phyloP scores from a whole-genome alignment of 2,113 vertebrate genomes.

The Etheostoma cragini region DNA sequence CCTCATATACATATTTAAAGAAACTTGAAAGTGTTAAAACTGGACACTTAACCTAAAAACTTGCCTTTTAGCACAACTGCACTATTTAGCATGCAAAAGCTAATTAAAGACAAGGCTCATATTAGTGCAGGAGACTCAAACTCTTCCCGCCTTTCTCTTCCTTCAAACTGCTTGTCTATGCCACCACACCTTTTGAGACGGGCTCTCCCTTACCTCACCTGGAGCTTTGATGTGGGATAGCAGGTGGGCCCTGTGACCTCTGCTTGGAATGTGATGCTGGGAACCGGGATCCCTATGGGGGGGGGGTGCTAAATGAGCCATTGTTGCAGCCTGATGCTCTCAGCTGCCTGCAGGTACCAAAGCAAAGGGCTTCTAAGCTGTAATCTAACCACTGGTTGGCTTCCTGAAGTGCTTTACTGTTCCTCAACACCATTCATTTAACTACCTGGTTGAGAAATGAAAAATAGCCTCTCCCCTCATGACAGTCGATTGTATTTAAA shows the following conservation, averaged over 20 bases:
- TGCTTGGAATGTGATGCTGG: slow-evolving; percentile 70
- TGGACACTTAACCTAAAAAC: neutral
- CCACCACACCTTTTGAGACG: slow-evolving; percentile 30
- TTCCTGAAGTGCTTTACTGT: slow-evolving; percentile 56
- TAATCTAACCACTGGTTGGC: slow-evolving; percentile 53
- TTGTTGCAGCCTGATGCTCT: slow-evolving; percentile 31
- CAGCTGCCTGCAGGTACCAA: slow-evolving; percentile 54
- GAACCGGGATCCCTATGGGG: slow-evolving; percentile 28
- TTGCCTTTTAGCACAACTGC: neutral
- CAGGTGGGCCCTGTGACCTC: slow-evolving; percentile 51
- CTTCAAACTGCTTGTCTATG: neutral
- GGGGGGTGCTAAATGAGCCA: slow-evolving; percentile 31
- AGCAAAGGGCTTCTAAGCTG: slow-evolving; percentile 41
- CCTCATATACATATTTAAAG: too few species aligned
- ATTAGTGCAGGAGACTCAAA: neutral
- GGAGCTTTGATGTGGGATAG: slow-evolving; percentile 62
- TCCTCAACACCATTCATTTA: slow-evolving; percentile 28
- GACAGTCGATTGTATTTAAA: slow-evolving; percentile 18
- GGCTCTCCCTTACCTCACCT: slow-evolving; percentile 49
- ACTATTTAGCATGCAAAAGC: neutral
- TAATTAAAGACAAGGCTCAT: neutral
- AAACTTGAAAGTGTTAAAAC: too few species aligned
- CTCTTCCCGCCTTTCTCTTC: slow-evolving; percentile 9
- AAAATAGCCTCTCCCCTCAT: neutral
- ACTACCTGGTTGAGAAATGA: slow-evolving; percentile 37